Evolutionary conservation across 2,888 invertebrate genomes (phyloP).

Genomic region (Leptodirus hochenwartii): DNA sequence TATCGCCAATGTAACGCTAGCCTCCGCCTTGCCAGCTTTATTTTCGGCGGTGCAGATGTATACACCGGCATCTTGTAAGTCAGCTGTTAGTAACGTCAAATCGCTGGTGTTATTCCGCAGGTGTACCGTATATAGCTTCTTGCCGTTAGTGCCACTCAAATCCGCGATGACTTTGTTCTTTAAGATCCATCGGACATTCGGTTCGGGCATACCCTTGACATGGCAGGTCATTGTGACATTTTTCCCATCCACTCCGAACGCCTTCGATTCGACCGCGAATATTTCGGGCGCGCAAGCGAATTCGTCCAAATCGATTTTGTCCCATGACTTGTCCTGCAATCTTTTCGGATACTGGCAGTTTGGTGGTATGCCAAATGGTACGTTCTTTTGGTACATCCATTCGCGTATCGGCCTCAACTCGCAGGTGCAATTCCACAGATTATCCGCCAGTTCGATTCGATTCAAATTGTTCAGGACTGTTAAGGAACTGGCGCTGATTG

Average conservation of each 20-base stretch:
- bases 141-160: conserved; percentile 30
- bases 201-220: conserved; percentile 51
- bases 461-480: conserved; percentile 50
- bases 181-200: conserved; percentile 53
- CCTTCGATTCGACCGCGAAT: conserved; percentile 36
- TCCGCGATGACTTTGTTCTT: conserved; percentile 53
- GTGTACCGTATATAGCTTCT: conserved; percentile 46
- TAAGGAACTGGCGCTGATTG: conserved; percentile 45
- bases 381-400: conserved; percentile 63
- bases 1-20: conserved; percentile 52
- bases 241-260: conserved; percentile 48
- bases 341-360: conserved; percentile 48
- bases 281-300: conserved; percentile 64
- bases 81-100: conserved; percentile 52
- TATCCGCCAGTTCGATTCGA: conserved; percentile 56
- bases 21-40: conserved; percentile 58
- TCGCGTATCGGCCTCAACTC: conserved; percentile 50
- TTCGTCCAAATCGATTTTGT: conserved; percentile 56
- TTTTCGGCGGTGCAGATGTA: conserved; percentile 68
- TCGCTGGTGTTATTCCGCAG: conserved; percentile 50
- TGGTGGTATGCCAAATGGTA: conserved; percentile 54
- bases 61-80: conserved; percentile 55
- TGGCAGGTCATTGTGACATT: conserved; percentile 57
- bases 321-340: conserved; percentile 49
- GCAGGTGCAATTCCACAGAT: conserved; percentile 74